Conservation (phyloP, 2,113 vertebrate species). For the Indri indri region DNA sequence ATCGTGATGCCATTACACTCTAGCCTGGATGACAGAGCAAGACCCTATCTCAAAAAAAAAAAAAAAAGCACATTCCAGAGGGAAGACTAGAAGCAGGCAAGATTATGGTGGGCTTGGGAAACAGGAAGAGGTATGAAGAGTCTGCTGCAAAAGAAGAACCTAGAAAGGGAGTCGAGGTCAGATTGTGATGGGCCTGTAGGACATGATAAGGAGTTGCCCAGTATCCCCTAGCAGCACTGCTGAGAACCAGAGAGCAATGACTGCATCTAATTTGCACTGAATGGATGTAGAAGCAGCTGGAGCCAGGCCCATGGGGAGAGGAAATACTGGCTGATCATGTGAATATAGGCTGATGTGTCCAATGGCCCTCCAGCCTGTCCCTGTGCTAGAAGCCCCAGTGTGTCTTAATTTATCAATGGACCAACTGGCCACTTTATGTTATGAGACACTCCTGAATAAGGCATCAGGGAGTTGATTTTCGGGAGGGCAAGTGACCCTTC, state of each 20-base stretch:
- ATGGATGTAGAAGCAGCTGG: not conserved
- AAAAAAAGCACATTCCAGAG: not conserved
- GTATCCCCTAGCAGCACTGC: not conserved
- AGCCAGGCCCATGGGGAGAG: not conserved
- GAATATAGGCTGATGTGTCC: not conserved
- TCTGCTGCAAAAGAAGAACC: not conserved
- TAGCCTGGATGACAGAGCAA: too few relatives aligned
- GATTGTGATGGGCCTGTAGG: not conserved
- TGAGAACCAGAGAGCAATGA: not conserved
- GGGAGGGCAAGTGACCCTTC: not conserved
- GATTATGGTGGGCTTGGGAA: not conserved
- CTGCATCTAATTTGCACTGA: not conserved
- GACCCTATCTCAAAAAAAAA: too few relatives aligned
- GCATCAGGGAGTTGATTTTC: not conserved
- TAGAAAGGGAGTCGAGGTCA: not conserved
- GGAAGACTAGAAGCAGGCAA: not conserved
- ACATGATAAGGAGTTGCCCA: not conserved
- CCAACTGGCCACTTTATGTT: not conserved
- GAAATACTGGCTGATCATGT: not conserved
- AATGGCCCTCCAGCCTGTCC: not conserved
- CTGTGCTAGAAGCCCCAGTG: not conserved
- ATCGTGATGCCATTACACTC: too few relatives aligned
- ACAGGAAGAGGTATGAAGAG: not conserved
- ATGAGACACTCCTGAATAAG: not conserved
- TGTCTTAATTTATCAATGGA: not conserved